Percentiles rank a stretch among this genome's conserved stretches.
Evolutionary conservation across 2,888 invertebrate species (phyloP).

Genomic region (Drepana falcataria): DNA sequence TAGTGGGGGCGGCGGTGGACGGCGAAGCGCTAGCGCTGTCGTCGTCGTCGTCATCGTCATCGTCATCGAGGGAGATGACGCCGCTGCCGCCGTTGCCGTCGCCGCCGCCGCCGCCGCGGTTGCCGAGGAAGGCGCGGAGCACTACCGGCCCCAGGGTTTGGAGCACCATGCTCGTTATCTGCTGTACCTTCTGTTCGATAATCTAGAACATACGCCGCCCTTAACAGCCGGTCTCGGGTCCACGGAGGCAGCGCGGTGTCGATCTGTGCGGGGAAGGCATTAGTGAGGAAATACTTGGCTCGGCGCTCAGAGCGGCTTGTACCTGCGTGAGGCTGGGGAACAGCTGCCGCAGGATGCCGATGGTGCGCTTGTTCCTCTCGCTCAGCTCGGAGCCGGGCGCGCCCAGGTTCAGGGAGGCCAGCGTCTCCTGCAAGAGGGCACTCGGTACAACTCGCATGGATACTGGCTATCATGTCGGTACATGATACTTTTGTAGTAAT

Average conservation of each 20-base stretch:
- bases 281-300: background rate
- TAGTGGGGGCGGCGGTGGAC: constrained; percentile 15
- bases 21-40: constrained; percentile 61
- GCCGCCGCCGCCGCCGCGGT: constrained; percentile 58
- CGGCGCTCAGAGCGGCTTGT: constrained; percentile 33
- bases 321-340: constrained; percentile 88
- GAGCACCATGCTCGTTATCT: constrained; percentile 84
- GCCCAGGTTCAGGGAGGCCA: constrained; percentile 83
- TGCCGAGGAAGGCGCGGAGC: constrained; percentile 79
- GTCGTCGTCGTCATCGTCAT: constrained; percentile 78
- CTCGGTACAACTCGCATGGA: too few species aligned
- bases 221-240: constrained; percentile 34
- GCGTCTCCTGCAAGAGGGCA: constrained; percentile 76
- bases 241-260: constrained; percentile 7
- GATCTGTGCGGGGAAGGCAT: constrained; percentile 4
- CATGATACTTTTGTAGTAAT: too few species aligned
- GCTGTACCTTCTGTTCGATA: constrained; percentile 87
- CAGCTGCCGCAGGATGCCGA: constrained; percentile 85
- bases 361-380: constrained; percentile 87
- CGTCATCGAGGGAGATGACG: constrained; percentile 75
- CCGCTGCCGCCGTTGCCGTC: constrained; percentile 42
- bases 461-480: too few species aligned
- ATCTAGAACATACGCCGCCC: constrained; percentile 78
- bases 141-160: constrained; percentile 87
- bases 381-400: constrained; percentile 82